Evolutionary conservation across 2,888 invertebrate species (phyloP).

Genomic region (Psococerastis gibbosa): DNA sequence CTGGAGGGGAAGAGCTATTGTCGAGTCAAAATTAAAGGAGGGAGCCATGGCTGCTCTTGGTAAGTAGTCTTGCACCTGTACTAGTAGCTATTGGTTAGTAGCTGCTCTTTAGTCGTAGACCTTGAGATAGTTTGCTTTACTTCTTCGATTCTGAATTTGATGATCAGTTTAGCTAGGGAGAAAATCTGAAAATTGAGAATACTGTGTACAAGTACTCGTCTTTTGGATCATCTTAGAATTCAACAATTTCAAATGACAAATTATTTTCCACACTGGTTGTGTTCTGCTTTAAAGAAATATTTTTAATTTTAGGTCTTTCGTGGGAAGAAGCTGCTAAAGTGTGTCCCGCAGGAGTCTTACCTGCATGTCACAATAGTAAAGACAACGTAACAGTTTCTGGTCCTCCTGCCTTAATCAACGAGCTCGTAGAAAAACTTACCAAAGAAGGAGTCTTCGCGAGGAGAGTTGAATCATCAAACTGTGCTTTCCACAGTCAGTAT

Average conservation of each 20-base stretch:
- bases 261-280: too few species aligned
- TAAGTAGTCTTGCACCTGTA: slow-evolving; percentile 17
- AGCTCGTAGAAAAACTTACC: slow-evolving; percentile 48
- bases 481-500: slow-evolving; percentile 90
- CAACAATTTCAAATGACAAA: too few species aligned
- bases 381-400: slow-evolving; percentile 94
- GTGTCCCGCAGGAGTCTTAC: slow-evolving; percentile 58
- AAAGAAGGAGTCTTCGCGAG: slow-evolving; percentile 66
- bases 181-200: too few species aligned
- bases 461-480: slow-evolving; percentile 67
- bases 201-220: too few species aligned
- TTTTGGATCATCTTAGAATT: too few species aligned
- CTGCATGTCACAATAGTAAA: slow-evolving; percentile 87
- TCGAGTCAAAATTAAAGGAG: slow-evolving; percentile 48
- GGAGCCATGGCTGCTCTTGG: slow-evolving; percentile 91
- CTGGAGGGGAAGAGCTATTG: slow-evolving; percentile 72
- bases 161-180: too few species aligned
- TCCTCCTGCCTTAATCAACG: slow-evolving; percentile 44
- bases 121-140: too few species aligned
- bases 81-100: slow-evolving; percentile 62
- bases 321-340: slow-evolving; percentile 63
- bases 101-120: too few species aligned
- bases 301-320: slow-evolving; percentile 35
- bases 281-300: too few species aligned
- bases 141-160: too few species aligned